Percentiles rank a stretch among this genome's conserved stretches.
Conservation (phyloP, 2,888 invertebrate genomes). For the Plusia festucae region DNA sequence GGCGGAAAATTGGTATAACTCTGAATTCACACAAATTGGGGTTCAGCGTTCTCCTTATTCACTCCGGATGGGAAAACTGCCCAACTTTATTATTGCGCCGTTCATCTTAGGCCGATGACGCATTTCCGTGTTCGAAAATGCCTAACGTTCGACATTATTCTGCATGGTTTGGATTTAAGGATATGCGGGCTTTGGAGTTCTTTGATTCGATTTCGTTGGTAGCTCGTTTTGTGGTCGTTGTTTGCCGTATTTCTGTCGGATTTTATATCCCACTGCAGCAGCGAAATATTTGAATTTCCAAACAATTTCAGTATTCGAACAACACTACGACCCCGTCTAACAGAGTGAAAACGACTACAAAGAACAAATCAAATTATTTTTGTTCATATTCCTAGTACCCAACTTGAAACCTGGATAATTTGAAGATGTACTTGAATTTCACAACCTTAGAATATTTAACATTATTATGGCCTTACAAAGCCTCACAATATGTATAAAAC, state of each 20-base stretch:
- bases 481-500: no score
- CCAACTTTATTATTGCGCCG: slow-evolving; percentile 42
- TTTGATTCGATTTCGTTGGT: slow-evolving; percentile 1
- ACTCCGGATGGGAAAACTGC: slow-evolving; percentile 36
- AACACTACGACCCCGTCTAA: neutral
- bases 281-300: neutral
- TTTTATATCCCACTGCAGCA: neutral
- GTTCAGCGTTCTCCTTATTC: slow-evolving; percentile 16
- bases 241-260: neutral
- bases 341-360: neutral
- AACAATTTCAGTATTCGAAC: neutral
- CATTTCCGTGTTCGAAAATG: slow-evolving; percentile 20
- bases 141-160: slow-evolving; percentile 5
- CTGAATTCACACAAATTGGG: slow-evolving; percentile 40
- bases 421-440: no score
- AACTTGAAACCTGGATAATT: no score
- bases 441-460: no score
- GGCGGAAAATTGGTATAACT: slow-evolving; percentile 49
- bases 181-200: neutral
- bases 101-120: slow-evolving; percentile 26
- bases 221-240: neutral
- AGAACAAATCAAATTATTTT: neutral
- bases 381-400: neutral
- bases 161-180: neutral
- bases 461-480: no score